phyloP scores from a whole-genome alignment of 2,888 invertebrate genomes.

The Drosophila vallismaia region DNA sequence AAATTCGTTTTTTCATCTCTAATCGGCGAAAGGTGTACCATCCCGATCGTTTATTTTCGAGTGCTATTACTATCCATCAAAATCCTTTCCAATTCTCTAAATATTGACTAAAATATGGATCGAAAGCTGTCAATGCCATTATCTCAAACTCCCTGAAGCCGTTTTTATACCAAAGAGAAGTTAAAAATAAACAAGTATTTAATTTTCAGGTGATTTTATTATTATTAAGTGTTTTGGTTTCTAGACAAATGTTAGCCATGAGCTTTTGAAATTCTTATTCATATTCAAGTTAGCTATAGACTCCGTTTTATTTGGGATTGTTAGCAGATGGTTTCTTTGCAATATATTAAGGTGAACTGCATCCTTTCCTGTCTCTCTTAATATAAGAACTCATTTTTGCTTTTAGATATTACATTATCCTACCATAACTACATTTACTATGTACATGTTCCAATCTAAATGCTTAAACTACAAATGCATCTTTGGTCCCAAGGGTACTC shows the following conservation, averaged over 20 bases:
- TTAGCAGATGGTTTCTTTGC: slow-evolving; percentile 41
- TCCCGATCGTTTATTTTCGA: no score
- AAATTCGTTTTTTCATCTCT: no score
- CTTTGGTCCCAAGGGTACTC: slow-evolving; percentile 69
- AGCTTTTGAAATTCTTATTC: slow-evolving; percentile 46
- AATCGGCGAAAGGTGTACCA: no score
- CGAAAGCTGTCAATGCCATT: no score
- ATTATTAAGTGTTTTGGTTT: slow-evolving; percentile 71
- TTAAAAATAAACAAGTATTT: not conserved
- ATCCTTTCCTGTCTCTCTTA: not conserved
- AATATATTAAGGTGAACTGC: slow-evolving; percentile 8
- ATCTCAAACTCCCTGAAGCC: no score
- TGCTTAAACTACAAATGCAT: slow-evolving; percentile 70
- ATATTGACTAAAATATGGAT: no score
- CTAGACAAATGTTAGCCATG: slow-evolving; percentile 47
- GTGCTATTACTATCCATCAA: no score
- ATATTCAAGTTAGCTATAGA: slow-evolving; percentile 67
- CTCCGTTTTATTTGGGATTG: slow-evolving; percentile 53
- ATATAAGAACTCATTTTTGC: slow-evolving; percentile 4
- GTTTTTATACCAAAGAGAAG: no score
- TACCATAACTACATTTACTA: slow-evolving; percentile 9
- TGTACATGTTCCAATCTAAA: slow-evolving; percentile 33
- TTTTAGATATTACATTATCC: not conserved
- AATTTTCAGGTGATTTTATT: slow-evolving; percentile 37
- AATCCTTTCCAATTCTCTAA: no score